Evolutionary conservation across 2,888 invertebrate species (phyloP), one percentile per base, ranked within the genome.

Genomic region (Caenorhabditis sp.): DNA sequence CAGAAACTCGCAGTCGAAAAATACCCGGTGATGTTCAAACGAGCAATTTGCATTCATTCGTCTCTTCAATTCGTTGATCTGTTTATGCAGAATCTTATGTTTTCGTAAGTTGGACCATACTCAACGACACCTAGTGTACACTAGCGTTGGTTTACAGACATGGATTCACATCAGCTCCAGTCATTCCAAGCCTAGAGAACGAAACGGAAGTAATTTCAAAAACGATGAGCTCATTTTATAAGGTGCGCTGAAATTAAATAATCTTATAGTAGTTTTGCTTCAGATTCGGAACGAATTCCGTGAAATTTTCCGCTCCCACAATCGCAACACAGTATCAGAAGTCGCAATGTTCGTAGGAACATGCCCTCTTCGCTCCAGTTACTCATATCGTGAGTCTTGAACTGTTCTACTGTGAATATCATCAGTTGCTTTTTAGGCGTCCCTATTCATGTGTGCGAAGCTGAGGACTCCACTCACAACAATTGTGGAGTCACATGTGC

Each of bases 321-420:
- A 79, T 22, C 69, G 85, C 4, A 74, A 70, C 24, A 41, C 35
- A 1, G 28, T 85, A 16, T 54, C 61, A n/a, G 80, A 80, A 58
- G 73, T 85, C 1, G 79, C 79, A 7, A 58, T 85, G 49, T 59
- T 82, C 19, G 51, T 85, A 26, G 85, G 85, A 35, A 59, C 72
- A 0, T 80, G 77, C 12, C 80, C 82, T 0, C 22, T 84, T 75
- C 47, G 90, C 82, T 70, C 90, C 80, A 26, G 59, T 82, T 64
- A 80, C 75, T 73, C 84, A 75, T 82, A 84, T 85, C 28, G 90
- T 90, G 58, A 70, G 86, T 73, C 31, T n/a, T 54, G 6, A 44
- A 2, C 6, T 12, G 2, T 10, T 38, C 31, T 31, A 6, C 31
- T 31, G n/a, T 31, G 2, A 22, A n/a, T n/a, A 26, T 4, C n/a